Percentiles rank a stretch among this genome's conserved stretches.
These are phyloP conservation scores for Orchesellides sinensis DNA, from an alignment of 2,888 invertebrate species.

Conservation along the genomic window DNA sequence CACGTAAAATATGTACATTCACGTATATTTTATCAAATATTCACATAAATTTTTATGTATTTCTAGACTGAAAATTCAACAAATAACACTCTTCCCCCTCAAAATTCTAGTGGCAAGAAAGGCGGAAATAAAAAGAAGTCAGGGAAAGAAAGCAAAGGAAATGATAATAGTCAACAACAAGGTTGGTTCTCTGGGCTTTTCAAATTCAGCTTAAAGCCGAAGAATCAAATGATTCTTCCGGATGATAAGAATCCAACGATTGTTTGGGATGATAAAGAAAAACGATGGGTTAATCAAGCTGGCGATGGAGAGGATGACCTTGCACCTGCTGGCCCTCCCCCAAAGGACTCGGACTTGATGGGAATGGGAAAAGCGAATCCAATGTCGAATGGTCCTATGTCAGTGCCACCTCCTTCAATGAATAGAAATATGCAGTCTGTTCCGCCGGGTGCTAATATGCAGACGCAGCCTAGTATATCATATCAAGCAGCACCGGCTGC, in stretches of 20 bases:
- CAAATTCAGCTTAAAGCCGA: slow-evolving; percentile 83
- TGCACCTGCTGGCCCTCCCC: slow-evolving; percentile 82
- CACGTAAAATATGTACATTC: no score
- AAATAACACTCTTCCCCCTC: background rate
- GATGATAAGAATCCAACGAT: slow-evolving; percentile 96
- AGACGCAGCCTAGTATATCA: background rate
- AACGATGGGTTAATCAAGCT: slow-evolving; percentile 91
- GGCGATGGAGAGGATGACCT: slow-evolving; percentile 82
- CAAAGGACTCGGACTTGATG: slow-evolving; percentile 81
- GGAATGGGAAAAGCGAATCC: slow-evolving; percentile 3
- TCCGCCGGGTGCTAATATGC: slow-evolving; percentile 24
- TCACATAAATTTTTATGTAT: slow-evolving; percentile 2
- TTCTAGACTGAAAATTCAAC: slow-evolving; percentile 48
- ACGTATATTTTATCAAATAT: background rate
- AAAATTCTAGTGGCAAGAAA: slow-evolving; percentile 16
- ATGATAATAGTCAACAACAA: slow-evolving; percentile 70
- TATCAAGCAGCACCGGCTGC: slow-evolving; percentile 29
- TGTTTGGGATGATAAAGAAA: slow-evolving; percentile 93
- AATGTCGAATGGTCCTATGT: slow-evolving; percentile 36
- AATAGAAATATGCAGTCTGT: slow-evolving; percentile 17
- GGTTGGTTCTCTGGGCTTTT: slow-evolving; percentile 82
- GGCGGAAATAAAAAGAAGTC: slow-evolving; percentile 34
- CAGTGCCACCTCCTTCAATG: slow-evolving; percentile 10
- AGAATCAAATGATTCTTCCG: slow-evolving; percentile 97
- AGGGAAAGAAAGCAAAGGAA: slow-evolving; percentile 41